Evolutionary conservation across 2,888 invertebrate species (phyloP).

Genomic region (Crocallis elinguaria): DNA sequence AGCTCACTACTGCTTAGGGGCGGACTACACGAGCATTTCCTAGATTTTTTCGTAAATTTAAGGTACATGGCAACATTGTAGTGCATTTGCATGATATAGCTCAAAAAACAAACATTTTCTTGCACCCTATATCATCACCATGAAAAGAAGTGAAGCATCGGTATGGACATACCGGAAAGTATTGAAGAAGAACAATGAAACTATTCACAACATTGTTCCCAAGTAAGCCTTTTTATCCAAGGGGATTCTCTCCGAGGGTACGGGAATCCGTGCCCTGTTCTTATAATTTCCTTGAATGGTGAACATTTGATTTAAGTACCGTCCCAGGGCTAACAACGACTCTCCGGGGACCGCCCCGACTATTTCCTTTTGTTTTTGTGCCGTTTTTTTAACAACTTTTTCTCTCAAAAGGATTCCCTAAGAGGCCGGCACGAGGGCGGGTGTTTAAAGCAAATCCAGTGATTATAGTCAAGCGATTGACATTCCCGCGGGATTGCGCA

Average conservation of each 20-base stretch:
- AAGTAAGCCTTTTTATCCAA: slow-evolving; percentile 70
- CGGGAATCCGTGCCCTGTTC: slow-evolving; percentile 73
- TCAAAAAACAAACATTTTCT: slow-evolving; percentile 9
- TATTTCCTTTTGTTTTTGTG: slow-evolving; percentile 80
- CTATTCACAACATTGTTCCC: slow-evolving; percentile 61
- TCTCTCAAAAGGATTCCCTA: slow-evolving; percentile 71
- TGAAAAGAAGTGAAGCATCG: slow-evolving; percentile 19
- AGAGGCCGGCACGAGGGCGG: slow-evolving; percentile 62
- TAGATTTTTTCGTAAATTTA: no score
- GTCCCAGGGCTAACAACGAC: slow-evolving; percentile 77
- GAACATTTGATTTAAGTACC: slow-evolving; percentile 83
- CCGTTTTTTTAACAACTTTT: slow-evolving; percentile 77
- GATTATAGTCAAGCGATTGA: slow-evolving; percentile 74
- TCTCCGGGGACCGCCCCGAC: slow-evolving; percentile 77
- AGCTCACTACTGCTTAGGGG: no score
- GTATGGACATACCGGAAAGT: slow-evolving; percentile 36
- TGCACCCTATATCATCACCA: slow-evolving; percentile 25
- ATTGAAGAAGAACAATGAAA: slow-evolving; percentile 52
- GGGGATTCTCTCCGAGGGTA: slow-evolving; percentile 60
- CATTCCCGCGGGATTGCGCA: slow-evolving; percentile 63
- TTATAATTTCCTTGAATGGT: slow-evolving; percentile 82
- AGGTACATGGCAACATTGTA: slow-evolving; percentile 7
- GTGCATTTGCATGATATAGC: not conserved
- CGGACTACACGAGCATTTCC: no score
- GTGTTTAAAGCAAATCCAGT: slow-evolving; percentile 70